phyloP scores from a whole-genome alignment of 2,113 vertebrate genomes.

The Dicerorhinus sumatrensis region DNA sequence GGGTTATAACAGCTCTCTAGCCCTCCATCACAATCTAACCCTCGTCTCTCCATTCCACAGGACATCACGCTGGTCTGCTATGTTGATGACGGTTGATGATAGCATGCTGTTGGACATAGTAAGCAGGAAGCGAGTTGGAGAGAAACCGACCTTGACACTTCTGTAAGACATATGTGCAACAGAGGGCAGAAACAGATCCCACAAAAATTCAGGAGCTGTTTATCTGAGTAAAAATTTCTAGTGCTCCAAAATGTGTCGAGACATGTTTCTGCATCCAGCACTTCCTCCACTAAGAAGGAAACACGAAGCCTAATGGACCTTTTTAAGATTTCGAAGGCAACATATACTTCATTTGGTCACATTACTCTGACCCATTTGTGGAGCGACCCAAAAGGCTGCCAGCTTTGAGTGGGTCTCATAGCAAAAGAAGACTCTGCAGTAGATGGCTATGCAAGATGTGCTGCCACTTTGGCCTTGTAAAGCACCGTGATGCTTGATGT shows the following conservation, averaged over 20 bases:
- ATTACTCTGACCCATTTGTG: background rate
- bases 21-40: background rate
- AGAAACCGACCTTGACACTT: background rate
- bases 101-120: background rate
- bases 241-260: background rate
- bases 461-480: background rate
- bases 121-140: background rate
- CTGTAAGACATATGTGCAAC: background rate
- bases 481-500: no score
- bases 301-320: background rate
- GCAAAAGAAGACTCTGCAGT: background rate
- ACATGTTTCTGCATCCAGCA: background rate
- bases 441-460: background rate
- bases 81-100: no score
- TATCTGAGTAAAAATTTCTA: background rate
- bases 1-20: background rate
- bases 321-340: background rate
- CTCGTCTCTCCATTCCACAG: background rate
- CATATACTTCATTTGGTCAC: background rate
- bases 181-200: background rate
- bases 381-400: background rate
- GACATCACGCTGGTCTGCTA: background rate
- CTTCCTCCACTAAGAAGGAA: background rate
- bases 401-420: background rate
- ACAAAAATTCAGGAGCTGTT: background rate